Evolutionary conservation across 2,797 vertebrate species (phyloP).

Genomic region (Allobates femoralis): DNA sequence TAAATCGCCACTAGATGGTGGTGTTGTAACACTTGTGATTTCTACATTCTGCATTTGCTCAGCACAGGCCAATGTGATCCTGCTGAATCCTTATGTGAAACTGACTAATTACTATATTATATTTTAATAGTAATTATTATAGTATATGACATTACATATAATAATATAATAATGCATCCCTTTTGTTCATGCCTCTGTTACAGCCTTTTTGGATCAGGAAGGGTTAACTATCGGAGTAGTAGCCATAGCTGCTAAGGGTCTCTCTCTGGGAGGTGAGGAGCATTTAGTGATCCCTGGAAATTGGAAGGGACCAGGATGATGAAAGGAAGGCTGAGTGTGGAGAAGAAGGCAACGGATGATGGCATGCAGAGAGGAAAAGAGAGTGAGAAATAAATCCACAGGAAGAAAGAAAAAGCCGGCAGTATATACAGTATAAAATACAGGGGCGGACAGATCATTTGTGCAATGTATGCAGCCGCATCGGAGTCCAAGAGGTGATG

Average conservation of each 20-base stretch:
- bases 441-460: too few relatives aligned
- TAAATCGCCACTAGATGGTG: conserved; percentile 25
- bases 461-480: too few relatives aligned
- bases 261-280: background rate
- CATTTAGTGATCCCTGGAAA: too few relatives aligned
- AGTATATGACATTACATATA: background rate
- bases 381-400: too few relatives aligned
- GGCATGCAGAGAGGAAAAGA: too few relatives aligned
- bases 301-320: too few relatives aligned
- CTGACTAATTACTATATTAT: background rate
- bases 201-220: background rate
- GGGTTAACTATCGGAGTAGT: background rate
- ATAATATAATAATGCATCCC: background rate
- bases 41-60: background rate
- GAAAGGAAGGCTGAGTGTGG: too few relatives aligned
- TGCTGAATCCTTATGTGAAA: background rate
- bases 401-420: too few relatives aligned
- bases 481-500: too few relatives aligned
- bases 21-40: background rate
- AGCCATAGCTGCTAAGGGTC: background rate
- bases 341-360: too few relatives aligned
- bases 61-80: background rate
- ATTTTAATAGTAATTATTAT: background rate
- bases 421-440: too few relatives aligned
- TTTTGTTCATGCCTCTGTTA: background rate